Conservation (phyloP, 2,888 invertebrate genomes). For the Hydrotaea diabolus region DNA sequence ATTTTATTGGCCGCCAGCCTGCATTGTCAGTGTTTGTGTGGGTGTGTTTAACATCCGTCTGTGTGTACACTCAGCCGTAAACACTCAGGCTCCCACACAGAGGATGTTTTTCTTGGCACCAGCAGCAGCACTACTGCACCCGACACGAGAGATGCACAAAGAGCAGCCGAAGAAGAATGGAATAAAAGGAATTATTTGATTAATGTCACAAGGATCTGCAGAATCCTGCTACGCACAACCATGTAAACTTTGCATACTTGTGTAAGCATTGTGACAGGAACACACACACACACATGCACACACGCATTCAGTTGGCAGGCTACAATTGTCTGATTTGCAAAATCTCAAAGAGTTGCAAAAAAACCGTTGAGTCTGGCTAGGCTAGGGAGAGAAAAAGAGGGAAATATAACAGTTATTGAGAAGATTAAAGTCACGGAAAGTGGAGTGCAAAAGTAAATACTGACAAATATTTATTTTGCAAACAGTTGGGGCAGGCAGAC, state of each 20-base stretch:
- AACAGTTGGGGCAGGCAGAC: too few species aligned
- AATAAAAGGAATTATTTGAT: constrained; percentile 45
- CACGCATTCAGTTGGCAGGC: neutral
- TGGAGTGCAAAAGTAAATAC: neutral
- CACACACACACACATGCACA: neutral
- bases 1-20: constrained; percentile 23
- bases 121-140: neutral
- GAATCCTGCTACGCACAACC: neutral
- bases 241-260: constrained; percentile 44
- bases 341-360: neutral
- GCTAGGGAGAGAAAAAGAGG: too few species aligned
- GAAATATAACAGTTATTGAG: neutral
- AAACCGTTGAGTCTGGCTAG: neutral
- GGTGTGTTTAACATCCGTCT: neutral
- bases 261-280: neutral
- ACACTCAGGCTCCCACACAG: neutral
- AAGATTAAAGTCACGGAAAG: neutral
- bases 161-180: neutral
- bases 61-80: neutral
- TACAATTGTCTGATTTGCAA: neutral
- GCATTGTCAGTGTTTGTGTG: neutral
- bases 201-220: constrained; percentile 27
- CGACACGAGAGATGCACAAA: neutral
- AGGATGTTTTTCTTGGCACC: constrained; percentile 3
- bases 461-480: neutral